Evolutionary conservation across 1,140 invertebrate species (phyloP).

Genomic region (Oreohelix idahoensis): DNA sequence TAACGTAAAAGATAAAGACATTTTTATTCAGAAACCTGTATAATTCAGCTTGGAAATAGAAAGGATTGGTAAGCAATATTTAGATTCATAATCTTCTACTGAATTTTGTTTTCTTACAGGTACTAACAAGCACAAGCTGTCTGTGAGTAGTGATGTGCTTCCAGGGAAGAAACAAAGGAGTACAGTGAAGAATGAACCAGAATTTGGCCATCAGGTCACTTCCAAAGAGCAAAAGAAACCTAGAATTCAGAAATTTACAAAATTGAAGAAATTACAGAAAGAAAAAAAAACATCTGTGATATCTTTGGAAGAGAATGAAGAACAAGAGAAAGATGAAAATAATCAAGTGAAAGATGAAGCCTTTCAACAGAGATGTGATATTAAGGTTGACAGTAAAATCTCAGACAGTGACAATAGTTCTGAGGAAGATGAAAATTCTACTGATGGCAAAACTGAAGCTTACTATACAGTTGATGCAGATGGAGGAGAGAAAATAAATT

Average conservation of each 20-base stretch:
- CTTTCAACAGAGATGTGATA: neutral
- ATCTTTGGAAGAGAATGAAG: neutral
- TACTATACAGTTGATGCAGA: slow-evolving; percentile 5
- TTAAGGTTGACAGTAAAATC: neutral
- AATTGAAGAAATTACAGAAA: slow-evolving; percentile 8
- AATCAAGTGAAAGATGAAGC: neutral
- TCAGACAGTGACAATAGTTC: too few relatives aligned
- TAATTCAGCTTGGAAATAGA: too few relatives aligned
- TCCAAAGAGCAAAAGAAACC: neutral
- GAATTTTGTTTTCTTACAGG: neutral
- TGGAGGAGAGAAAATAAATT: neutral
- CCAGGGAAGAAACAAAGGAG: neutral
- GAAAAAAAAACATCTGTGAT: neutral
- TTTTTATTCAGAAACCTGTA: too few relatives aligned
- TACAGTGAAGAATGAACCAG: neutral
- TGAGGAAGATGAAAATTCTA: neutral
- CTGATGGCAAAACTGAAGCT: neutral
- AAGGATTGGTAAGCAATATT: too few relatives aligned
- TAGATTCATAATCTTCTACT: too few relatives aligned
- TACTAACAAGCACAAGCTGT: neutral
- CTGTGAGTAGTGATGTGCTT: neutral
- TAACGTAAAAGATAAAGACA: too few relatives aligned
- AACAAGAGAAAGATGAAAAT: slow-evolving; percentile 9
- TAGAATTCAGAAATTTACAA: slow-evolving; percentile 11
- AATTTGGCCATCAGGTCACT: neutral